These are phyloP conservation scores for Athripsodes cinereus DNA, from an alignment of 2,888 invertebrate genomes.

Conservation along the genomic window DNA sequence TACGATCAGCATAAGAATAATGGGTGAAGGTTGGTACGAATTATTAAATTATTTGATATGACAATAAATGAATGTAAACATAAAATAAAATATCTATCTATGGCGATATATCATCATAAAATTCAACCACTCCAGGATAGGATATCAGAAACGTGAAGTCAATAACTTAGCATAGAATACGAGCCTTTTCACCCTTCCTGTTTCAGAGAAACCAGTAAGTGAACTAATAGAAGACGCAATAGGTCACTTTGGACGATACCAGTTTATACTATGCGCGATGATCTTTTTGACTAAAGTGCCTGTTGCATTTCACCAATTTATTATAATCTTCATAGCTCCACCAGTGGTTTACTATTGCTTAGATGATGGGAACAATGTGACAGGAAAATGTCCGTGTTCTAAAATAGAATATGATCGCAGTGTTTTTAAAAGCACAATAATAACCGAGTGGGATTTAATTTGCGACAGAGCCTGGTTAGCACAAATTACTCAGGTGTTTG, in stretches of 20 bases:
- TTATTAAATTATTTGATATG: too few species aligned
- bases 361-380: conserved; percentile 30
- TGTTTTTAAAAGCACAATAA: conserved; percentile 62
- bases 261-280: conserved; percentile 40
- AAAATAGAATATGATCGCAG: conserved; percentile 56
- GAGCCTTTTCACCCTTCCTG: too few species aligned
- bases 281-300: conserved; percentile 44
- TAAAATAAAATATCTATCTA: too few species aligned
- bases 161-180: too few species aligned
- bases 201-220: conserved; percentile 25
- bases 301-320: conserved; percentile 47
- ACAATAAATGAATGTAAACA: too few species aligned
- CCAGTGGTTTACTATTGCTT: conserved; percentile 36
- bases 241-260: conserved; percentile 50
- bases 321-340: conserved; percentile 46
- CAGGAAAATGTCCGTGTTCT: conserved; percentile 48
- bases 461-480: conserved; percentile 58
- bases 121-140: too few species aligned
- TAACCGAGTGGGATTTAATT: conserved; percentile 70
- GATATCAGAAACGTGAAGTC: too few species aligned
- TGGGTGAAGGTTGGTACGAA: too few species aligned
- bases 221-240: conserved; percentile 41
- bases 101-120: too few species aligned
- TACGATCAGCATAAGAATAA: too few species aligned
- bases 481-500: conserved; percentile 65